Conservation (phyloP, 2,888 invertebrate species). For the Meteorus colon region DNA sequence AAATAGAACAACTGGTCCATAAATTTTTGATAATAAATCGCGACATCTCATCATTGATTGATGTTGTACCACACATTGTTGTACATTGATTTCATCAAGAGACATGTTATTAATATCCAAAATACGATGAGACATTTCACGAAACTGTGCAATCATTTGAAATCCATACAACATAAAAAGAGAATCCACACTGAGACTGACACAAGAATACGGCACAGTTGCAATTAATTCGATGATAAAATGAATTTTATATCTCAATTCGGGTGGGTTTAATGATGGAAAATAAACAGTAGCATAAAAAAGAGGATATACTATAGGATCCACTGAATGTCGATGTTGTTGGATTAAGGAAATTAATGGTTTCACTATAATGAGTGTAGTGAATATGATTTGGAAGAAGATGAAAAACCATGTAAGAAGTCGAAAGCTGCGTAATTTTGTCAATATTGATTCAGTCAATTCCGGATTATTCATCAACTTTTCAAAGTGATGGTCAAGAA, state of each 20-base stretch:
- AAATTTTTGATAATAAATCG: conserved; percentile 30
- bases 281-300: conserved; percentile 50
- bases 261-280: conserved; percentile 36
- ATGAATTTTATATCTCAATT: conserved; percentile 45
- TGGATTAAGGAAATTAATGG: conserved; percentile 36
- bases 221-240: conserved; percentile 48
- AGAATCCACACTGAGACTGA: conserved; percentile 53
- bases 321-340: conserved; percentile 11
- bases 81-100: not conserved
- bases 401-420: conserved; percentile 11
- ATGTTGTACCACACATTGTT: conserved; percentile 22
- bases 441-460: not conserved
- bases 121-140: conserved; percentile 48
- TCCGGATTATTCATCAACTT: conserved; percentile 17
- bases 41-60: conserved; percentile 21
- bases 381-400: not conserved
- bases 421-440: conserved; percentile 15
- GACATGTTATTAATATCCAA: not conserved
- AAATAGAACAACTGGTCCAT: conserved; percentile 37
- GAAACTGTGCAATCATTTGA: conserved; percentile 57
- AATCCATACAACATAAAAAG: conserved; percentile 58
- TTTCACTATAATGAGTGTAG: not conserved
- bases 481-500: conserved; percentile 33
- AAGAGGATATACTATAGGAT: conserved; percentile 39
- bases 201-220: conserved; percentile 37